phyloP scores from a whole-genome alignment of 92 coral and sea anemone genomes.

The Porites lobata region DNA sequence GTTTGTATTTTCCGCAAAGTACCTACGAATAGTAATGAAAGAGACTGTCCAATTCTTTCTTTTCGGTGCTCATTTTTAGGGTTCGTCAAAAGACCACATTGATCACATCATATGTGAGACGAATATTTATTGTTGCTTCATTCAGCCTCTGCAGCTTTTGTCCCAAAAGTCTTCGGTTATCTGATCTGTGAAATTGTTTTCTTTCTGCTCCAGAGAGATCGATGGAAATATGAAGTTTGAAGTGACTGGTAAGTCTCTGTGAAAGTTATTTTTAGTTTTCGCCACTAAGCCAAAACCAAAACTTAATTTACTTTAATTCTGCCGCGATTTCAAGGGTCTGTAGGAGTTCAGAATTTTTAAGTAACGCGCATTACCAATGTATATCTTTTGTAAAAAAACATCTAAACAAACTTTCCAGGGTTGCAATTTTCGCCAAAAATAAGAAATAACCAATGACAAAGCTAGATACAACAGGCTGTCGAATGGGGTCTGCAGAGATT shows the following conservation, averaged over 20 bases:
- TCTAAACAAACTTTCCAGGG: background rate
- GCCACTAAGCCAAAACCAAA: background rate
- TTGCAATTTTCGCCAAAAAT: background rate
- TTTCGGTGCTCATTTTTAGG: too few relatives aligned
- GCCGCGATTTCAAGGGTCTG: background rate
- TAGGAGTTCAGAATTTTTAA: background rate
- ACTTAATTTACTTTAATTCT: background rate
- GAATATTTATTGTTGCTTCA: too few relatives aligned
- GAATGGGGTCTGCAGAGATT: background rate
- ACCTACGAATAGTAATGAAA: too few relatives aligned
- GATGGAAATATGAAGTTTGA: slow-evolving; percentile 44
- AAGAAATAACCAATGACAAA: background rate
- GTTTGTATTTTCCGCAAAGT: too few relatives aligned
- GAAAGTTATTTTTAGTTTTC: background rate
- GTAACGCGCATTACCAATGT: background rate
- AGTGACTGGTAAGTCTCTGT: slow-evolving; percentile 22
- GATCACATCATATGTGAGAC: too few relatives aligned
- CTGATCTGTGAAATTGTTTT: background rate
- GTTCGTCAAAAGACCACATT: too few relatives aligned
- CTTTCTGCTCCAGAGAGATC: slow-evolving; percentile 5
- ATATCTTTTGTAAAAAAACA: background rate
- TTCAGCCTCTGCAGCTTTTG: background rate
- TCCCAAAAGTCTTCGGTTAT: background rate
- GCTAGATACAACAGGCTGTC: background rate
- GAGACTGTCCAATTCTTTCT: too few relatives aligned